Evolutionary conservation across 2,888 invertebrate species (phyloP).

Genomic region (Ramazzottius varieornatus): DNA sequence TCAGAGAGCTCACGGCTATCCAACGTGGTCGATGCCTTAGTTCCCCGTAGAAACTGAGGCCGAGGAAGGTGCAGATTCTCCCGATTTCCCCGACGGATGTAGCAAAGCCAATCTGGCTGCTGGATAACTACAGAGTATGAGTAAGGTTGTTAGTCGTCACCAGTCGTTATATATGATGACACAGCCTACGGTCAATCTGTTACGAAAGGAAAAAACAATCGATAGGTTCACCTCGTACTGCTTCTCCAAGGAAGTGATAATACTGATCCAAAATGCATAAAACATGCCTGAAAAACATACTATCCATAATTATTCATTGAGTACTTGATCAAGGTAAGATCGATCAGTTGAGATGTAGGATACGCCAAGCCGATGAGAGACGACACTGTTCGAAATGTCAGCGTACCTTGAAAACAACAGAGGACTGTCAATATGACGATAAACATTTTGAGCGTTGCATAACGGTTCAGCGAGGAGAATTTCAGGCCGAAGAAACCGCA

Average conservation of each 20-base stretch:
- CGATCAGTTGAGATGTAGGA: too few species aligned
- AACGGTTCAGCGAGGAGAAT: not conserved
- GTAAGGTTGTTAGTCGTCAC: too few species aligned
- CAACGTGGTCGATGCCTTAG: not conserved
- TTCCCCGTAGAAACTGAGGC: not conserved
- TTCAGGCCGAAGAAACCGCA: not conserved
- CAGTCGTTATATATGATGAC: not conserved
- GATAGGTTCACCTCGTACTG: not conserved
- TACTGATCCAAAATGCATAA: conserved; percentile 4
- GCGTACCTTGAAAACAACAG: not conserved
- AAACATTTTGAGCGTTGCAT: not conserved
- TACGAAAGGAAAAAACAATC: not conserved
- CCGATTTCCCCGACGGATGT: conserved; percentile 1
- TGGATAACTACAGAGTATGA: not conserved
- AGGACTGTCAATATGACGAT: not conserved
- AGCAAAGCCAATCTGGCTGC: not conserved
- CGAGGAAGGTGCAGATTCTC: not conserved
- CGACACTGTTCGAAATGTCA: too few species aligned
- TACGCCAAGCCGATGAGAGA: too few species aligned
- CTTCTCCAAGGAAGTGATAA: not conserved
- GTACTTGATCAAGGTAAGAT: too few species aligned
- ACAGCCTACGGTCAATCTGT: not conserved
- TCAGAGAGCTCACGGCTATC: not conserved
- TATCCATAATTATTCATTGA: too few species aligned
- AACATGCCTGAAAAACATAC: not conserved